Evolutionary conservation across 2,888 invertebrate species (phyloP), one percentile per base, ranked within the genome.

Genomic region (Drosophila monieri): DNA sequence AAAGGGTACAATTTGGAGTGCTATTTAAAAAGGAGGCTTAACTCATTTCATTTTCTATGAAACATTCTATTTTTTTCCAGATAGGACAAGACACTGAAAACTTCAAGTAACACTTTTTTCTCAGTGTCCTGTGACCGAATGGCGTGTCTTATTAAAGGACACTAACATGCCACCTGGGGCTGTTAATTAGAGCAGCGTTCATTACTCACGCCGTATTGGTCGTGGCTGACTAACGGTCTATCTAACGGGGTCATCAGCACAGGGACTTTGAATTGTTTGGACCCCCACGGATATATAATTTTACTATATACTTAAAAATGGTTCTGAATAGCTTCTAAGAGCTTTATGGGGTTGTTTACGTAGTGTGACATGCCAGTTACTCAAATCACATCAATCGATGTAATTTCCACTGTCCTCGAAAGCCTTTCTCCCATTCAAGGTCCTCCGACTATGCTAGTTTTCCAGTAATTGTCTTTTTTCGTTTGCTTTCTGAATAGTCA

Each of bases 161-260:
- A 51, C 60, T 65, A 62, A 64, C 64, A 35, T 64, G 61, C 32
- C 76, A 68, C 61, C 68, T 53, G 73, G 73, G 70, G 52, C 39
- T 32, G 52, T 59, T 79, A 81, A 81, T 81, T 85, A 65, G 73
- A 41, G 25, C 74, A 59, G 48, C 62, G 62, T 64, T 67, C 47
- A 69, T n/a, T 67, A 62, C 65, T 58, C 64, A 49, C 49, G 44
- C 49, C 47, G 48, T 43, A 58, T 41, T 49, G 43, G 37, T 74
- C 69, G 55, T 71, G 81, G 39, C 80, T 64, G 65, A 59, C 59
- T 52, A 46, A 51, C 52, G 23, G 51, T 47, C 65, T 58, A 66
- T 77, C 75, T 79, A 85, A 77, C 47, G 64, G 55, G 75, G 75
- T 66, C 85, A 80, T 77, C 75, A 55, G 41, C 46, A 39, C 15